These are phyloP conservation scores for Chaetops frenatus DNA, from an alignment of 2,113 vertebrate genomes.

Conservation along the genomic window DNA sequence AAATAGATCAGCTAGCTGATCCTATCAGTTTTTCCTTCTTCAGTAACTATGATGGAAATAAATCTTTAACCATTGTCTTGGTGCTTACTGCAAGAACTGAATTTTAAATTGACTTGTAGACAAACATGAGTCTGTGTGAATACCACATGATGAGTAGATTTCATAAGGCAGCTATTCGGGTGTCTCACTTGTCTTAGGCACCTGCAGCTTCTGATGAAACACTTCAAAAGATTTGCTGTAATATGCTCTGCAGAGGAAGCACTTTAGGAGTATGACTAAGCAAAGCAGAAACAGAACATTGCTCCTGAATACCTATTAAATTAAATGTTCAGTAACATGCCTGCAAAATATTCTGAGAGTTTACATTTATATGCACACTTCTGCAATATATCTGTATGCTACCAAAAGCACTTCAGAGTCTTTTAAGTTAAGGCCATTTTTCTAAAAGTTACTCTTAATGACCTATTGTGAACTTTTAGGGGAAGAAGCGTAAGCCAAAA, in stretches of 20 bases:
- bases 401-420: neutral
- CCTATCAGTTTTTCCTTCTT: neutral
- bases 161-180: neutral
- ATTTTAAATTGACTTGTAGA: neutral
- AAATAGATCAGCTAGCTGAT: neutral
- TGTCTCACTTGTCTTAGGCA: neutral
- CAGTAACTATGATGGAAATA: neutral
- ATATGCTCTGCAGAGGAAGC: neutral
- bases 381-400: neutral
- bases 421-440: neutral
- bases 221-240: neutral
- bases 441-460: neutral
- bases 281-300: neutral
- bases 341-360: neutral
- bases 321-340: neutral
- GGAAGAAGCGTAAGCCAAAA: neutral
- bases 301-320: neutral
- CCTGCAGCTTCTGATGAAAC: neutral
- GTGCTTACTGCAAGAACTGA: neutral
- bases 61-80: neutral
- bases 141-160: neutral
- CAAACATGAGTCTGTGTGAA: neutral
- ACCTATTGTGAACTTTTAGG: neutral
- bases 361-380: neutral
- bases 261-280: neutral